phyloP scores from a whole-genome alignment of 2,888 invertebrate genomes.

The Hypselothyrea guttata region DNA sequence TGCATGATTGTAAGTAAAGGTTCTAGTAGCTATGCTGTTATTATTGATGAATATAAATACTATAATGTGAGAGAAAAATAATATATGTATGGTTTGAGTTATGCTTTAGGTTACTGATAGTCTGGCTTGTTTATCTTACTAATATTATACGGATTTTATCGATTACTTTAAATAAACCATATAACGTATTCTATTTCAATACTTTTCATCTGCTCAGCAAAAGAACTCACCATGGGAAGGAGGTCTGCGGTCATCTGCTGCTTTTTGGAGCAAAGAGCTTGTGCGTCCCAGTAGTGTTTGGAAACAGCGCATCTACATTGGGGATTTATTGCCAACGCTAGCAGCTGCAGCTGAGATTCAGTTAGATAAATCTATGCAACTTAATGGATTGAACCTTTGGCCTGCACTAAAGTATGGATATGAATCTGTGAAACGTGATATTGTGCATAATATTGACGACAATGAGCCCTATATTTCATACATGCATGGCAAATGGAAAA shows the following conservation, averaged over 20 bases:
- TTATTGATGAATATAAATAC: no score
- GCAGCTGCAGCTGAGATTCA: constrained; percentile 73
- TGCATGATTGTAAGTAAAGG: no score
- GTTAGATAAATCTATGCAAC: constrained; percentile 64
- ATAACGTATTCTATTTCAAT: no score
- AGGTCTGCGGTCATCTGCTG: constrained; percentile 89
- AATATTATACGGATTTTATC: background rate
- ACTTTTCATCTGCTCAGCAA: no score
- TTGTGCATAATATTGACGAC: constrained; percentile 89
- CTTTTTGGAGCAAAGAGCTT: constrained; percentile 88
- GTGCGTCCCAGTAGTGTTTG: constrained; percentile 84
- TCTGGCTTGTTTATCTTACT: no score
- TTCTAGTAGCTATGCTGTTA: no score
- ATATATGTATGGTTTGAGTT: no score
- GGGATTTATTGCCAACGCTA: constrained; percentile 92
- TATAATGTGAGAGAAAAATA: no score
- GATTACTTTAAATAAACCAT: no score
- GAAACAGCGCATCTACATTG: constrained; percentile 88
- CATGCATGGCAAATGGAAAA: constrained; percentile 75
- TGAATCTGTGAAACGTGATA: constrained; percentile 83
- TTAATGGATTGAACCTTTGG: constrained; percentile 89
- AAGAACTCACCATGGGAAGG: constrained; percentile 94
- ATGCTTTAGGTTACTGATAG: no score
- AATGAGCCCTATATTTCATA: constrained; percentile 79
- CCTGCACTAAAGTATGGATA: constrained; percentile 84